Percentiles rank a stretch among this genome's conserved stretches.
phyloP scores from a whole-genome alignment of 2,888 invertebrate genomes.

The Nebria brevicollis region DNA sequence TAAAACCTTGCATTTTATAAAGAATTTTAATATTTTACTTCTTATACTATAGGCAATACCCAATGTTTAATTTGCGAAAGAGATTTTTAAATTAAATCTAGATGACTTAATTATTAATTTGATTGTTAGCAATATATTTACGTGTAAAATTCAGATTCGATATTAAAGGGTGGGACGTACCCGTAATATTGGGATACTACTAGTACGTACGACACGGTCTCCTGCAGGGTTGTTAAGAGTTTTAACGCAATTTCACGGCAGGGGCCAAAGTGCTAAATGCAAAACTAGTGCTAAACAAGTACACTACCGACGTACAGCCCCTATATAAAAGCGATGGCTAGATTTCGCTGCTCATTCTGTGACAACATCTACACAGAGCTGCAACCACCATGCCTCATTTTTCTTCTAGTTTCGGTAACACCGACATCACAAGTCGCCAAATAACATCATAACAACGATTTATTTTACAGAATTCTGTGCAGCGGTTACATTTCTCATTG shows the following conservation, averaged over 20 bases:
- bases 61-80: conserved; percentile 2
- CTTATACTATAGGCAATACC: background rate
- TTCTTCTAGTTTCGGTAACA: conserved; percentile 6
- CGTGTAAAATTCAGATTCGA: background rate
- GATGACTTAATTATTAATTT: background rate
- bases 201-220: conserved; percentile 20
- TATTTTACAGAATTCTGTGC: conserved; percentile 53
- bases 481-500: conserved; percentile 53
- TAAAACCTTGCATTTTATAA: conserved; percentile 38
- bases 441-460: background rate
- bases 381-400: background rate
- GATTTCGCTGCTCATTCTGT: conserved; percentile 18
- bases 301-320: background rate
- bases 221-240: conserved; percentile 37
- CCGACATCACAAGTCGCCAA: background rate
- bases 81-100: background rate
- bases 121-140: background rate
- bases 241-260: conserved; percentile 30
- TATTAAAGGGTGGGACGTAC: background rate
- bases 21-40: conserved; percentile 15
- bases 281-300: conserved; percentile 33
- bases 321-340: conserved; percentile 4
- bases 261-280: conserved; percentile 43
- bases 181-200: background rate
- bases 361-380: conserved; percentile 20